These are phyloP conservation scores for Polydrusus pterygomalis DNA, from an alignment of 2,888 invertebrate species.

Conservation along the genomic window DNA sequence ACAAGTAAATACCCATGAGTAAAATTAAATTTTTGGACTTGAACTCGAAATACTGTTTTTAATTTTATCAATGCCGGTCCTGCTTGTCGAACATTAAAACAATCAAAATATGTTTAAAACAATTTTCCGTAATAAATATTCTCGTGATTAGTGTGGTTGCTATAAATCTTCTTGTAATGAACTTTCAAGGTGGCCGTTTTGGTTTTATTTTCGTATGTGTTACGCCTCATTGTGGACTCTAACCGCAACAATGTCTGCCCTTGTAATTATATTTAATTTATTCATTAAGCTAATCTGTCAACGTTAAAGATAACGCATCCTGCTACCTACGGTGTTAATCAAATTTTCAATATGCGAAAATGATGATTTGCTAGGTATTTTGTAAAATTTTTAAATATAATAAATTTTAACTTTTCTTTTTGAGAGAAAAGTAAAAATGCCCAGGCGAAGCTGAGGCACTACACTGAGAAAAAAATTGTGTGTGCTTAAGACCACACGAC, in stretches of 20 bases:
- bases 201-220: conserved; percentile 51
- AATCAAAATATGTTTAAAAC: conserved; percentile 56
- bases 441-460: too few relatives aligned
- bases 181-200: conserved; percentile 54
- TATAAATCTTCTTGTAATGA: conserved; percentile 56
- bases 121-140: conserved; percentile 57
- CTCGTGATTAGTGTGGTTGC: conserved; percentile 55
- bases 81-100: conserved; percentile 42
- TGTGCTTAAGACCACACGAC: too few relatives aligned
- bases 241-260: conserved; percentile 49
- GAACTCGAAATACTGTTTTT: too few relatives aligned
- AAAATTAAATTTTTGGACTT: too few relatives aligned
- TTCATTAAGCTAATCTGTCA: conserved; percentile 55
- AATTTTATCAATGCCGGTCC: conserved; percentile 1
- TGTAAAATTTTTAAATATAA: too few relatives aligned
- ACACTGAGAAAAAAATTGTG: too few relatives aligned
- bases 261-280: conserved; percentile 55
- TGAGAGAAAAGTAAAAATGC: too few relatives aligned
- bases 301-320: conserved; percentile 42
- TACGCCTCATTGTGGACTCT: conserved; percentile 54
- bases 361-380: conserved; percentile 5
- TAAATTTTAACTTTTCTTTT: too few relatives aligned
- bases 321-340: conserved; percentile 37
- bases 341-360: conserved; percentile 37
- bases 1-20: too few relatives aligned